Conservation (phyloP, 2,888 invertebrate genomes). For the Microplitis manilae region DNA sequence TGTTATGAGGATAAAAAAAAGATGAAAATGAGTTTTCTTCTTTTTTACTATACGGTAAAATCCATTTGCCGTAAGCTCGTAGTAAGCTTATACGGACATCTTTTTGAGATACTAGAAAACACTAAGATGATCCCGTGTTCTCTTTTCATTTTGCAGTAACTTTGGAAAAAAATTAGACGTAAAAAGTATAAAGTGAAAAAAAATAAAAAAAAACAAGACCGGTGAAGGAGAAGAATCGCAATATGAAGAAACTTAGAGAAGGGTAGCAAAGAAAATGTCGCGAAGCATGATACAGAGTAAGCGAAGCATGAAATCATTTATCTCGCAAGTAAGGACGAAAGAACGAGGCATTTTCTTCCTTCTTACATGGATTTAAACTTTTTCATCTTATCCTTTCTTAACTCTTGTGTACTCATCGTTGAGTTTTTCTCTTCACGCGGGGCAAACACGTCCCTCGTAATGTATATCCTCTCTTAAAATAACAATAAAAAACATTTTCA, state of each 20-base stretch:
- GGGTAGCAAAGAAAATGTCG: conserved; percentile 32
- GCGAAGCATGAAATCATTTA: conserved; percentile 70
- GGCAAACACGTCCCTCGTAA: conserved; percentile 31
- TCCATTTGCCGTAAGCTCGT: conserved; percentile 24
- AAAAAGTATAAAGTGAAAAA: conserved; percentile 6
- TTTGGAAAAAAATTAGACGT: not conserved
- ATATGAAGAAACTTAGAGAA: conserved; percentile 40
- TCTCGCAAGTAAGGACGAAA: conserved; percentile 67
- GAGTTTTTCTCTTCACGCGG: conserved; percentile 28
- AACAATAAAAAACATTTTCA: conserved; percentile 10
- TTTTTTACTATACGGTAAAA: conserved; percentile 20
- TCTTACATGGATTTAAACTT: conserved; percentile 60
- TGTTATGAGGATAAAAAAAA: conserved; percentile 21
- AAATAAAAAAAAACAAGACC: conserved; percentile 14
- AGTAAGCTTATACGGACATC: not conserved
- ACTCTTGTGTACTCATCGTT: conserved; percentile 36
- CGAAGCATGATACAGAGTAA: conserved; percentile 64
- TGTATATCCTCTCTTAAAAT: not conserved
- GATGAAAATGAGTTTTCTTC: conserved; percentile 14
- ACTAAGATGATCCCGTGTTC: conserved; percentile 15
- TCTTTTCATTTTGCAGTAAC: not conserved
- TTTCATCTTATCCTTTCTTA: conserved; percentile 42
- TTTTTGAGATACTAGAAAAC: conserved; percentile 3
- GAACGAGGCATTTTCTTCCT: conserved; percentile 48
- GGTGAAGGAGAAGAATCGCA: conserved; percentile 16